These are phyloP conservation scores for Amniataba percoides DNA, from an alignment of 2,797 vertebrate species.

Conservation along the genomic window DNA sequence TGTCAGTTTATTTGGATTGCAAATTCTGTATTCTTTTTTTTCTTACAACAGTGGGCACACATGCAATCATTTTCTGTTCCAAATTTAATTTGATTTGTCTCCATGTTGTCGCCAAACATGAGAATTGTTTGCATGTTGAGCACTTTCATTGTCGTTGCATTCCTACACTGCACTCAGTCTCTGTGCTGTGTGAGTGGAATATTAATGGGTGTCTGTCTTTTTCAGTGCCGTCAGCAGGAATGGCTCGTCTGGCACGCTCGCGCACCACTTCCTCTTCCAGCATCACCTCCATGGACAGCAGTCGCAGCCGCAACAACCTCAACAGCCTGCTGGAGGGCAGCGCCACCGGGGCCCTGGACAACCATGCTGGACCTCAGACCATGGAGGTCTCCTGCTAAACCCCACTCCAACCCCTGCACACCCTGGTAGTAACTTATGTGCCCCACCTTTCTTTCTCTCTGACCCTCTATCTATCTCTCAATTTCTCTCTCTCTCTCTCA, in stretches of 20 bases:
- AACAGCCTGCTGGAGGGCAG: constrained; percentile 90
- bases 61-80: constrained; percentile 36
- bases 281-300: constrained; percentile 91
- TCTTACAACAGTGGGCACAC: constrained; percentile 1
- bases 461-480: constrained; percentile 22
- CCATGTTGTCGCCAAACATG: constrained; percentile 17
- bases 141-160: constrained; percentile 34
- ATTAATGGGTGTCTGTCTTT: constrained; percentile 38
- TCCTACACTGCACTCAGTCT: constrained; percentile 23
- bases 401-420: constrained; percentile 24
- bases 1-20: constrained; percentile 47
- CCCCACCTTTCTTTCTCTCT: constrained; percentile 24
- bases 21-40: constrained; percentile 24
- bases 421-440: constrained; percentile 76
- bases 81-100: constrained; percentile 33
- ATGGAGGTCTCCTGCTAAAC: constrained; percentile 97
- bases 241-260: constrained; percentile 94
- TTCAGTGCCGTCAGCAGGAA: constrained; percentile 93
- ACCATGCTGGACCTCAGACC: constrained; percentile 90
- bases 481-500: constrained; percentile 35
- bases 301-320: constrained; percentile 90
- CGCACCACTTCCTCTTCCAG: constrained; percentile 95
- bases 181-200: constrained; percentile 38
- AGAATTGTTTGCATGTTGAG: constrained; percentile 75
- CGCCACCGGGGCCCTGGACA: constrained; percentile 85